These are phyloP conservation scores for Symphodus melops DNA, from an alignment of 2,113 vertebrate genomes.

Conservation along the genomic window DNA sequence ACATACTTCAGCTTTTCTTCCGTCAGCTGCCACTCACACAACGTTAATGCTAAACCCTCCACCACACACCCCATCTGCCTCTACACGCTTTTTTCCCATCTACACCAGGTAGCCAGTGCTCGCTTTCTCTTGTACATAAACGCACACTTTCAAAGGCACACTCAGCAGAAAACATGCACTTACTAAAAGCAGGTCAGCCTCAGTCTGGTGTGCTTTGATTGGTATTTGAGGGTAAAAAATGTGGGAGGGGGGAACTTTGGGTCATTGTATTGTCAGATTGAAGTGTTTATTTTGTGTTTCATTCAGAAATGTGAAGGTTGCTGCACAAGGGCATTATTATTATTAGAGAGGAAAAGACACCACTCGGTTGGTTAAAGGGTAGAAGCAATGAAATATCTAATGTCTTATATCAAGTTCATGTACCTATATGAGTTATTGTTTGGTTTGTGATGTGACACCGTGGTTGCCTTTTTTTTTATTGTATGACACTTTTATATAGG, in stretches of 20 bases:
- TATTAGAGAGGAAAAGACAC: constrained; percentile 59
- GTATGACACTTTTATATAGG: constrained; percentile 60
- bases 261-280: constrained; percentile 63
- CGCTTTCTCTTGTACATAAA: constrained; percentile 44
- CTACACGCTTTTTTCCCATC: constrained; percentile 34
- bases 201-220: constrained; percentile 31
- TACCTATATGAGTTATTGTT: constrained; percentile 51
- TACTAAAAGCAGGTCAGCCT: constrained; percentile 55
- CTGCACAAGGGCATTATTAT: constrained; percentile 80
- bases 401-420: constrained; percentile 54
- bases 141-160: constrained; percentile 1
- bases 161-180: constrained; percentile 53
- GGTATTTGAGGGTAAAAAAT: constrained; percentile 40
- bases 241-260: constrained; percentile 29
- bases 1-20: constrained; percentile 26
- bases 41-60: constrained; percentile 20
- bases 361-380: constrained; percentile 70
- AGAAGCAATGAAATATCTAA: constrained; percentile 62
- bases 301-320: constrained; percentile 81
- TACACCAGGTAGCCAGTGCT: constrained; percentile 31
- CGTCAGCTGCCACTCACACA: constrained; percentile 23
- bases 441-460: constrained; percentile 54
- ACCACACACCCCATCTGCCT: constrained; percentile 72
- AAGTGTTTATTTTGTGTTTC: constrained; percentile 71
- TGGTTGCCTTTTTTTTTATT: constrained; percentile 63